Conservation (phyloP, 2,113 vertebrate species). For the Falco punctatus region DNA sequence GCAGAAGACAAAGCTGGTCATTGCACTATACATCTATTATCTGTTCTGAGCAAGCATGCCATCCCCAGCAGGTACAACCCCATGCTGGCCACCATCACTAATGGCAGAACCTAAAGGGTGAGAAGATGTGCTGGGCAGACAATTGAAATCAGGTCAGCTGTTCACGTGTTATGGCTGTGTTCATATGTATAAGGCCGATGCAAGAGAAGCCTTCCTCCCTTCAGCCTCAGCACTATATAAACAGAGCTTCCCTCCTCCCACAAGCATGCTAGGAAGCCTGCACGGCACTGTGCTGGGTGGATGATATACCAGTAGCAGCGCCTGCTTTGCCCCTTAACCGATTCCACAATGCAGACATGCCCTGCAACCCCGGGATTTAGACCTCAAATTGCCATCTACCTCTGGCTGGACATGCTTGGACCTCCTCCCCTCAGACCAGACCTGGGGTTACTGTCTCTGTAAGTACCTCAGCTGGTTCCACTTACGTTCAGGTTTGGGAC, state of each 20-base stretch:
- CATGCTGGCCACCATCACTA: not conserved
- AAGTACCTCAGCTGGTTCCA: not conserved
- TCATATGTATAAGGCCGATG: not conserved
- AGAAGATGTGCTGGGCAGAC: not conserved
- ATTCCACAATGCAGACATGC: not conserved
- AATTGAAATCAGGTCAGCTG: not conserved
- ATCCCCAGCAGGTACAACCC: not conserved
- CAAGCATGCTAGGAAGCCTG: not conserved
- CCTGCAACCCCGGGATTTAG: not conserved
- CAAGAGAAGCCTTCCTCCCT: not conserved
- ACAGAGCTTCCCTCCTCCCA: not conserved
- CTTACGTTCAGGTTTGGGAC: not conserved
- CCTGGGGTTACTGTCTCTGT: not conserved
- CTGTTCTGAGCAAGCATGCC: not conserved
- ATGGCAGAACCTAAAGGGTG: not conserved
- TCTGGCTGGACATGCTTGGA: not conserved
- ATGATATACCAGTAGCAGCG: not conserved
- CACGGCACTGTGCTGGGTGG: accelerated
- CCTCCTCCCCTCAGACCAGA: not conserved
- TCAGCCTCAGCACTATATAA: not conserved
- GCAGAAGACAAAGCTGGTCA: not conserved
- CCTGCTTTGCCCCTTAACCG: not conserved
- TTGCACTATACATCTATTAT: not conserved
- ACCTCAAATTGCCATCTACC: not conserved
- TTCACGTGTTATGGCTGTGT: not conserved